A percentile compares a stretch with the other conserved stretches of the same genome.
Conservation (phyloP, 2,888 invertebrate species). For the Heliconius aoede region DNA sequence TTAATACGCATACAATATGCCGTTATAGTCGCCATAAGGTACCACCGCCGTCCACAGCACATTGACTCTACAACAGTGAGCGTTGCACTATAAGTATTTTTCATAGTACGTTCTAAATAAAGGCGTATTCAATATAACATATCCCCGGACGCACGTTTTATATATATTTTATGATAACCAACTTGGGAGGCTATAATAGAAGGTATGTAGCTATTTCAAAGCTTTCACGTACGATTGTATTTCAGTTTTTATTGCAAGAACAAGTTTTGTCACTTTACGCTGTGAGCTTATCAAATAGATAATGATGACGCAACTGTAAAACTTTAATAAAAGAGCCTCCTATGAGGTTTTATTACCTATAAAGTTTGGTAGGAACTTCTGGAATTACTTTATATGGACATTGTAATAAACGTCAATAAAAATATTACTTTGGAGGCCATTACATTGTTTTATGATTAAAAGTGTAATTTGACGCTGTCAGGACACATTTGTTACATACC, state of each 20-base stretch:
- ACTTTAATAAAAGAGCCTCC: conserved; percentile 24
- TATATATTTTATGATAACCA: background rate
- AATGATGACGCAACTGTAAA: conserved; percentile 27
- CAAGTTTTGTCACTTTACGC: conserved; percentile 33
- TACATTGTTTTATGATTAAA: conserved; percentile 20
- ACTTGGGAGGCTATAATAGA: conserved; percentile 20
- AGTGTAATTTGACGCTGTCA: background rate
- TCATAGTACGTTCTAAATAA: conserved; percentile 15
- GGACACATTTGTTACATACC: background rate
- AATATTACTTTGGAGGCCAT: conserved; percentile 14
- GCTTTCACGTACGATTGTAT: conserved; percentile 33
- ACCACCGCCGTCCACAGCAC: conserved; percentile 45
- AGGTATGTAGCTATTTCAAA: conserved; percentile 10
- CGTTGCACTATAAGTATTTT: conserved; percentile 17
- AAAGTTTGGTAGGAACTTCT: conserved; percentile 26
- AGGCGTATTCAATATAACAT: background rate
- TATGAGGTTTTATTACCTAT: conserved; percentile 25
- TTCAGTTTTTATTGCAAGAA: conserved; percentile 32
- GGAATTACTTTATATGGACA: conserved; percentile 28
- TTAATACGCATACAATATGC: conserved; percentile 58
- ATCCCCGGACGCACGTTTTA: background rate
- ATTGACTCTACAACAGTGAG: conserved; percentile 29
- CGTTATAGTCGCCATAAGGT: conserved; percentile 55
- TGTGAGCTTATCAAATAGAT: conserved; percentile 34
- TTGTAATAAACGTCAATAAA: conserved; percentile 11